A percentile compares a stretch with the other conserved stretches of the same genome.
Conservation (phyloP, 2,113 vertebrate genomes). For the Myrmecophaga tridactyla region DNA sequence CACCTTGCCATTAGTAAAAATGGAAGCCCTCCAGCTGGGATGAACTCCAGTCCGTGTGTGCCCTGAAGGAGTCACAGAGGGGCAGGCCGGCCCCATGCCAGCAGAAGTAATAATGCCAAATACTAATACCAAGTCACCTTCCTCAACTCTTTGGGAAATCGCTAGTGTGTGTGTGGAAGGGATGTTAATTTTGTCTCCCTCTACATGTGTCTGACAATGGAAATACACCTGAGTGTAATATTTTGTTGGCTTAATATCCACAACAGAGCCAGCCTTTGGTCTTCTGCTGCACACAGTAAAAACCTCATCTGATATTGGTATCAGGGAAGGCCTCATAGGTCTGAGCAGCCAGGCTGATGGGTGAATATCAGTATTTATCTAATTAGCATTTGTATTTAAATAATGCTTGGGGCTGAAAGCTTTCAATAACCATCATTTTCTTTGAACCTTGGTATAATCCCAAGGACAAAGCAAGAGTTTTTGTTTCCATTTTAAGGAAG, state of each 20-base stretch:
- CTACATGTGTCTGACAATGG: conserved; percentile 31
- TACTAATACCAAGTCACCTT: conserved; percentile 27
- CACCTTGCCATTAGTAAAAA: neutral
- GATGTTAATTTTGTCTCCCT: neutral
- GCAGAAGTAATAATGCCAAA: conserved; percentile 14
- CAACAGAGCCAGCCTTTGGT: neutral
- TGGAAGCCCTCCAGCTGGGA: neutral
- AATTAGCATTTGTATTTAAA: neutral
- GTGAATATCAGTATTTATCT: neutral
- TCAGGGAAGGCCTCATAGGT: neutral
- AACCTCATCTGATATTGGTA: neutral
- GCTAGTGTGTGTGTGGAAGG: neutral
- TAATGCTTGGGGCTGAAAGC: neutral
- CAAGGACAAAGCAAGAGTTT: neutral
- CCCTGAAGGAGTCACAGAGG: neutral
- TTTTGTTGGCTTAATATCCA: neutral
- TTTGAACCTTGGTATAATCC: neutral
- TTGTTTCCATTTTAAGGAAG: neutral
- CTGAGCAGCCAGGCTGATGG: neutral
- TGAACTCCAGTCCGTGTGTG: neutral
- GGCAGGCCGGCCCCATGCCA: neutral
- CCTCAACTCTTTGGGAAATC: neutral
- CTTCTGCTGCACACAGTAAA: neutral
- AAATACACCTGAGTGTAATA: neutral
- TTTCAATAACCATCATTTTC: neutral